phyloP scores from a whole-genome alignment of 2,888 invertebrate species.

The Ophraella communa region DNA sequence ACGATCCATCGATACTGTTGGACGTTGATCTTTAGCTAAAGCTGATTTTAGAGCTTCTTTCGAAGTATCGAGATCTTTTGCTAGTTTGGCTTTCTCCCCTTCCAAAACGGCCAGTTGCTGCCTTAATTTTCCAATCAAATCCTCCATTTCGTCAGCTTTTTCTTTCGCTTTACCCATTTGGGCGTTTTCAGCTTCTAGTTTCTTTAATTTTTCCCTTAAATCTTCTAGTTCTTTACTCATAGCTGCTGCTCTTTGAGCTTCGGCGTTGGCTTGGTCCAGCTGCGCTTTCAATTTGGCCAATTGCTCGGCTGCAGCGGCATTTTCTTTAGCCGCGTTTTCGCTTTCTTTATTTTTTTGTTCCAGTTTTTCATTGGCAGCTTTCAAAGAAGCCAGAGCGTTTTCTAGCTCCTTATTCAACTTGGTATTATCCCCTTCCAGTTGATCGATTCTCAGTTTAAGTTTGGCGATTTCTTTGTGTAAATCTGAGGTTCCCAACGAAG shows the following conservation, averaged over 20 bases:
- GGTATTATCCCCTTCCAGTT: constrained; percentile 37
- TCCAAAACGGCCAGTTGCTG: constrained; percentile 34
- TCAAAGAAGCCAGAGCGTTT: constrained; percentile 19
- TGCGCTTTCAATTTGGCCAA: constrained; percentile 32
- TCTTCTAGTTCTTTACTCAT: constrained; percentile 30
- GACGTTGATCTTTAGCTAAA: constrained; percentile 31
- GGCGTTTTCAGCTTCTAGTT: constrained; percentile 37
- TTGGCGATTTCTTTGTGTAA: constrained; percentile 39
- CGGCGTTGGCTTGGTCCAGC: constrained; percentile 22
- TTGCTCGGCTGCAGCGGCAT: constrained; percentile 28
- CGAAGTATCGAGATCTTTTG: constrained; percentile 33
- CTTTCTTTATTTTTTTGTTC: constrained; percentile 27
- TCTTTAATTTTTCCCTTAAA: constrained; percentile 29
- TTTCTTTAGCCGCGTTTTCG: constrained; percentile 31
- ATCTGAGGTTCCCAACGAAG: constrained; percentile 28
- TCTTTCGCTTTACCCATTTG: constrained; percentile 31
- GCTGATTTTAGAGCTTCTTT: constrained; percentile 2
- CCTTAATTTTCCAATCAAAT: constrained; percentile 33
- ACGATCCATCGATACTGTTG: constrained; percentile 5
- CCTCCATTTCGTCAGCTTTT: constrained; percentile 29
- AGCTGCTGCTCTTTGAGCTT: background rate
- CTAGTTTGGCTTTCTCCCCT: constrained; percentile 35
- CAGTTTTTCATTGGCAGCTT: constrained; percentile 15
- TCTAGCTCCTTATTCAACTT: constrained; percentile 37
- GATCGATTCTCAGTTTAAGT: constrained; percentile 32